These are phyloP conservation scores for Zaprionus gabonicus DNA, from an alignment of 1,140 invertebrate genomes.

Conservation along the genomic window DNA sequence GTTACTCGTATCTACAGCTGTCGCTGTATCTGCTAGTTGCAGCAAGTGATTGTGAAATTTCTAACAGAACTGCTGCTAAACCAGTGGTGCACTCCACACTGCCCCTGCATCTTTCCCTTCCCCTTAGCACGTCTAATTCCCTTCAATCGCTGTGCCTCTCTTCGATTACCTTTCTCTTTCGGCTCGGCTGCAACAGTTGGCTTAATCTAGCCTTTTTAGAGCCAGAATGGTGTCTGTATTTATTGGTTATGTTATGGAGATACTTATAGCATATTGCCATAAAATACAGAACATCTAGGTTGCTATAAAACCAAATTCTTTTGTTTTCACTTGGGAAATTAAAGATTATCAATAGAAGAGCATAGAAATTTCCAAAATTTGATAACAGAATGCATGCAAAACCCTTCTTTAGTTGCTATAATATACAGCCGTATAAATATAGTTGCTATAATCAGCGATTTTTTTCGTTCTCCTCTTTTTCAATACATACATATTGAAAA, in stretches of 20 bases:
- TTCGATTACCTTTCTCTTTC: slow-evolving; percentile 50
- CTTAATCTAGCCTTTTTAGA: neutral
- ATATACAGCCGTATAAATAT: too few species aligned
- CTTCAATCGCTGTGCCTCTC: neutral
- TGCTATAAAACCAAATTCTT: neutral
- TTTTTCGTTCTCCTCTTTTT: too few species aligned
- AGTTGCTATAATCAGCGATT: neutral
- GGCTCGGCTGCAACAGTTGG: neutral
- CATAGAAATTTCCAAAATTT: neutral
- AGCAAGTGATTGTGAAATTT: slow-evolving; percentile 63
- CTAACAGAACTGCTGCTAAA: slow-evolving; percentile 17
- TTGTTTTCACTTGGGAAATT: too few species aligned
- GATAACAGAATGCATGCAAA: neutral
- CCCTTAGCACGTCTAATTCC: neutral
- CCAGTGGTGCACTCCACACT: neutral
- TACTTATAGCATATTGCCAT: too few species aligned
- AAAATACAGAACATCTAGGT: too few species aligned
- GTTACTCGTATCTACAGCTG: neutral
- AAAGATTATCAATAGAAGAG: too few species aligned
- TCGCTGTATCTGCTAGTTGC: slow-evolving; percentile 40
- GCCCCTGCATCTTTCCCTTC: neutral
- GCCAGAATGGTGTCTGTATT: neutral
- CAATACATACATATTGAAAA: too few species aligned
- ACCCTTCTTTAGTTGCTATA: neutral
- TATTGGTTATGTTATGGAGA: neutral